Evolutionary conservation across 2,888 invertebrate species (phyloP).

Genomic region (Tetragnatha montana): DNA sequence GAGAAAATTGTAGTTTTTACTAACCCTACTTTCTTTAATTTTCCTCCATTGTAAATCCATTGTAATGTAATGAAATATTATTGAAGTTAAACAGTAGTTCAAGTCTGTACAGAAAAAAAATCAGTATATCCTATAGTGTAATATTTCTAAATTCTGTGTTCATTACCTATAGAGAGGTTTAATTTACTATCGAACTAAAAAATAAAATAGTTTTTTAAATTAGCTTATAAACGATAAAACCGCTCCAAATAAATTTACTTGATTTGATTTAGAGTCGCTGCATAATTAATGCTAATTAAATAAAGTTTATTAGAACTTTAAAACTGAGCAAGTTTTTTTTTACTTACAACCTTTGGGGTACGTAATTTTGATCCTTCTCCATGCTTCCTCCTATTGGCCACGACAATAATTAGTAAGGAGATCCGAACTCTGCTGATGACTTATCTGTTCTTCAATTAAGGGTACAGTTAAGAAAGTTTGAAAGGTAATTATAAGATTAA

Average conservation of each 20-base stretch:
- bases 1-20: too few relatives aligned
- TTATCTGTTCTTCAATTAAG: not conserved
- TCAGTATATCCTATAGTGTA: too few relatives aligned
- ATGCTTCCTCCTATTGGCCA: not conserved
- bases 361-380: not conserved
- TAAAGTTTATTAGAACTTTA: not conserved
- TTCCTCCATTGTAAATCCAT: too few relatives aligned
- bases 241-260: not conserved
- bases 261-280: not conserved
- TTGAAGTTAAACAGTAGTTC: too few relatives aligned
- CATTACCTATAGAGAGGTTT: too few relatives aligned
- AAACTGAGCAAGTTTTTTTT: not conserved
- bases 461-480: not conserved
- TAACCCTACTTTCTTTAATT: too few relatives aligned
- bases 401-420: not conserved
- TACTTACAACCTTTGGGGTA: too few relatives aligned
- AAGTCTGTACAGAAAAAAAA: too few relatives aligned
- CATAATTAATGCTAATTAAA: not conserved
- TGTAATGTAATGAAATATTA: too few relatives aligned
- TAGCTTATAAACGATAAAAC: not conserved
- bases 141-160: too few relatives aligned
- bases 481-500: constrained; percentile 35
- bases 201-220: too few relatives aligned
- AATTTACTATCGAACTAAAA: too few relatives aligned
- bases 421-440: not conserved